Evolutionary conservation across 2,797 vertebrate genomes (phyloP).

Genomic region (Lepus oiostolus): DNA sequence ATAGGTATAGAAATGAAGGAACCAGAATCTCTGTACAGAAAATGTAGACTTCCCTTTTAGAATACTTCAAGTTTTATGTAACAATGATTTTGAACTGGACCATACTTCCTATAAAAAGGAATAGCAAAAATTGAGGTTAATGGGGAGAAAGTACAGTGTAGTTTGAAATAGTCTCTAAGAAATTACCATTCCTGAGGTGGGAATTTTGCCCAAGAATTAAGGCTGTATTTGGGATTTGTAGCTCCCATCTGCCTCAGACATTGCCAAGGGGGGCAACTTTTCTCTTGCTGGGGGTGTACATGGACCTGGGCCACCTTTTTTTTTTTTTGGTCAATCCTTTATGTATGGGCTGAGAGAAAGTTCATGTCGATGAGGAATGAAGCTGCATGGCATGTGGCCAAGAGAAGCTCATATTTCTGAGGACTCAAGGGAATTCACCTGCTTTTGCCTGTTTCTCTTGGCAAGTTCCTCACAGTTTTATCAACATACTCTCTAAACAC

Average conservation of each 20-base stretch:
- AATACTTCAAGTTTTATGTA: constrained; percentile 16
- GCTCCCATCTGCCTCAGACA: neutral
- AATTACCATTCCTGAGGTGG: constrained; percentile 13
- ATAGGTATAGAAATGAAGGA: constrained; percentile 18
- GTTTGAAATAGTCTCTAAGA: constrained; percentile 8
- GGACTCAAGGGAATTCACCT: constrained; percentile 29
- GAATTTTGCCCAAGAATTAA: too few species aligned
- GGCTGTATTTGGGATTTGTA: neutral
- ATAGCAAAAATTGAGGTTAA: neutral
- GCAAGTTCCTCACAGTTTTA: constrained; percentile 5
- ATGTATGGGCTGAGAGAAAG: neutral
- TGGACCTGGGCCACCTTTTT: neutral
- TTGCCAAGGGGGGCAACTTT: neutral
- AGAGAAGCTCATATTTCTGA: constrained; percentile 62
- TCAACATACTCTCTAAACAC: neutral
- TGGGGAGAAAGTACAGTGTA: neutral
- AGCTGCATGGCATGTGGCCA: neutral
- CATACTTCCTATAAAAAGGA: neutral
- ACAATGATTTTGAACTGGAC: neutral
- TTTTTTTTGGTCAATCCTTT: neutral
- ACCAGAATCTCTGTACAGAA: neutral
- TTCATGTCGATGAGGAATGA: constrained; percentile 46
- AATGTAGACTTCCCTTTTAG: neutral
- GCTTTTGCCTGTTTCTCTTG: constrained; percentile 48
- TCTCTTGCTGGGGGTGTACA: neutral